Conservation (phyloP, 2,888 invertebrate species). For the Xestia sexstrigata region DNA sequence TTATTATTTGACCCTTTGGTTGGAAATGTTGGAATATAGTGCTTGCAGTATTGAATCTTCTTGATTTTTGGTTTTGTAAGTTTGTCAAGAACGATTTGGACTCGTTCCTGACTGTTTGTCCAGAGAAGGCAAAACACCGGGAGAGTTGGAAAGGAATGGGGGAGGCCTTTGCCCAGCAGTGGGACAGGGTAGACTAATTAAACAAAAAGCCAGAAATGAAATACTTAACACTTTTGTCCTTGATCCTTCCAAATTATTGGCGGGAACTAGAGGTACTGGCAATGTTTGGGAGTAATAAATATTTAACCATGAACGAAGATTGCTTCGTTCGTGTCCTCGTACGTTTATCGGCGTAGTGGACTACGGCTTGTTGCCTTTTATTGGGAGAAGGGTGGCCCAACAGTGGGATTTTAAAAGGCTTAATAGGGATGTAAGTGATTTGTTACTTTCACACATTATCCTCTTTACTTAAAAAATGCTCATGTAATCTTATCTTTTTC, state of each 20-base stretch:
- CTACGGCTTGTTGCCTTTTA: not conserved
- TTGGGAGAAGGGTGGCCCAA: not conserved
- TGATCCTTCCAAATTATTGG: not conserved
- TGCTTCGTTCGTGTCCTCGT: no score
- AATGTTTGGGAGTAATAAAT: not conserved
- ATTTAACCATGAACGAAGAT: not conserved
- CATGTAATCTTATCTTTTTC: slow-evolving; percentile 36
- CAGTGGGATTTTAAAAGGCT: not conserved
- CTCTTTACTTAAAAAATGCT: not conserved
- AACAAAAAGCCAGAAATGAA: no score
- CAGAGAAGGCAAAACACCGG: no score
- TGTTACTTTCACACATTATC: not conserved
- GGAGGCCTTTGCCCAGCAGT: no score
- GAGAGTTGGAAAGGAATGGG: no score
- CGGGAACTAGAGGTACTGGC: not conserved
- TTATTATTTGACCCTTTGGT: no score
- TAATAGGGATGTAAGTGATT: not conserved
- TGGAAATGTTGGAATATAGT: not conserved
- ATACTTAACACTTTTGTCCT: not conserved
- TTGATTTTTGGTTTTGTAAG: not conserved
- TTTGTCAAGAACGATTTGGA: not conserved
- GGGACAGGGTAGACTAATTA: no score
- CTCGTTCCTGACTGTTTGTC: no score
- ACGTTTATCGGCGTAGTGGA: not conserved
- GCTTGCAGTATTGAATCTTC: not conserved